Conservation (phyloP, 1,140 invertebrate genomes). For the Reticulitermes speratus region DNA sequence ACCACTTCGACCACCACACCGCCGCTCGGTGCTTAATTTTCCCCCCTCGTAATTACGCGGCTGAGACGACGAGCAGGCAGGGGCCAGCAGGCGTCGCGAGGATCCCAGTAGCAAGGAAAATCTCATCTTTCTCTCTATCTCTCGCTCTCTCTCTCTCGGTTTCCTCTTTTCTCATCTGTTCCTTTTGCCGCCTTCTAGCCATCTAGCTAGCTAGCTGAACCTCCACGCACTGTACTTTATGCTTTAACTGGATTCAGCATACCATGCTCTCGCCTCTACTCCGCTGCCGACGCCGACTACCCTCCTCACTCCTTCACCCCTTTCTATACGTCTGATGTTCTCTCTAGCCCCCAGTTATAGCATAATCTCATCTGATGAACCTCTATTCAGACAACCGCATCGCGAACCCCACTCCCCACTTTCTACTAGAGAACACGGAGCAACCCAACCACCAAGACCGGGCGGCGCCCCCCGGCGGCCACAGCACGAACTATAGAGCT, state of each 20-base stretch:
- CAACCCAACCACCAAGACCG: conserved; percentile 18
- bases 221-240: conserved; percentile 31
- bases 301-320: not conserved
- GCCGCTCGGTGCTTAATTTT: conserved; percentile 33
- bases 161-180: conserved; percentile 26
- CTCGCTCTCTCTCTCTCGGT: not conserved
- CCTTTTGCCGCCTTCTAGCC: conserved; percentile 25
- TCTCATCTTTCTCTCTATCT: not conserved
- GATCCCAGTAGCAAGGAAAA: conserved; percentile 5
- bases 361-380: conserved; percentile 36
- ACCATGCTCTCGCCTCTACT: conserved; percentile 6
- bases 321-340: conserved; percentile 22
- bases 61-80: conserved; percentile 3
- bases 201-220: conserved; percentile 17
- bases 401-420: not conserved
- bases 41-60: conserved; percentile 33
- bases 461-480: conserved; percentile 22
- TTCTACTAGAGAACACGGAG: not conserved
- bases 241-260: conserved; percentile 34
- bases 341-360: conserved; percentile 31
- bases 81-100: conserved; percentile 18
- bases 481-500: conserved; percentile 20
- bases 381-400: conserved; percentile 27
- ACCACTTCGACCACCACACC: not conserved
- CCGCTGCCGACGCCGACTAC: not conserved